A percentile compares a stretch with the other conserved stretches of the same genome.
These are phyloP conservation scores for Graptemys geographica DNA, from an alignment of 2,797 vertebrate genomes.

Conservation along the genomic window DNA sequence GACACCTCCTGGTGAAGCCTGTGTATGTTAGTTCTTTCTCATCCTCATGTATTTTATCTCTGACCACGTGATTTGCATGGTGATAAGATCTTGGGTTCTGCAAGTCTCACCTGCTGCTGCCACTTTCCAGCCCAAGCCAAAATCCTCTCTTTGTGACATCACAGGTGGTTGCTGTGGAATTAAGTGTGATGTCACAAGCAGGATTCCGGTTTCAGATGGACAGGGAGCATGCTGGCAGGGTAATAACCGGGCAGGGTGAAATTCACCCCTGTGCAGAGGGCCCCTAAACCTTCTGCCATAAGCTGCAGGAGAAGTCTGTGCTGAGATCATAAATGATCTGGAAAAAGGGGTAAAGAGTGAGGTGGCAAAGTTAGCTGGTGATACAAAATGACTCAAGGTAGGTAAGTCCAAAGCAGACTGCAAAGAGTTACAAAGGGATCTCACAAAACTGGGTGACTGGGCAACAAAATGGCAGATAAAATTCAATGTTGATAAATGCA, in stretches of 20 bases:
- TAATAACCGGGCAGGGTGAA: not conserved
- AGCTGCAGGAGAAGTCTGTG: not conserved
- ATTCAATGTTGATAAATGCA: not conserved
- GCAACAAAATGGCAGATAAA: not conserved
- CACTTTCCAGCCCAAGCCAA: rapidly evolving
- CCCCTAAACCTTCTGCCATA: not conserved
- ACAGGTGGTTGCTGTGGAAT: rapidly evolving
- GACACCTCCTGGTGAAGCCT: not conserved
- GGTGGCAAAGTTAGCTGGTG: not conserved
- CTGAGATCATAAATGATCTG: not conserved
- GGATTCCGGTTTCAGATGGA: not conserved
- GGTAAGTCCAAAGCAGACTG: not conserved
- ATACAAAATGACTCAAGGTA: not conserved
- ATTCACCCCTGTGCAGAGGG: not conserved
- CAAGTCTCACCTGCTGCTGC: not conserved
- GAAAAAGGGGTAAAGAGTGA: not conserved
- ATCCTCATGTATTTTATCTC: rapidly evolving
- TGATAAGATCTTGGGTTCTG: not conserved
- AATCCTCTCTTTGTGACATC: rapidly evolving
- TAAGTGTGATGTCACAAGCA: rapidly evolving
- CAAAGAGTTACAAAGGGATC: not conserved
- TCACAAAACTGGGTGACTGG: not conserved
- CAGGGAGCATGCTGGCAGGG: not conserved
- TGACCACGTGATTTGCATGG: not conserved
- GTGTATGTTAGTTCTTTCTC: rapidly evolving